Conservation (phyloP, 2,888 invertebrate genomes). For the Drosophila quinaria region DNA sequence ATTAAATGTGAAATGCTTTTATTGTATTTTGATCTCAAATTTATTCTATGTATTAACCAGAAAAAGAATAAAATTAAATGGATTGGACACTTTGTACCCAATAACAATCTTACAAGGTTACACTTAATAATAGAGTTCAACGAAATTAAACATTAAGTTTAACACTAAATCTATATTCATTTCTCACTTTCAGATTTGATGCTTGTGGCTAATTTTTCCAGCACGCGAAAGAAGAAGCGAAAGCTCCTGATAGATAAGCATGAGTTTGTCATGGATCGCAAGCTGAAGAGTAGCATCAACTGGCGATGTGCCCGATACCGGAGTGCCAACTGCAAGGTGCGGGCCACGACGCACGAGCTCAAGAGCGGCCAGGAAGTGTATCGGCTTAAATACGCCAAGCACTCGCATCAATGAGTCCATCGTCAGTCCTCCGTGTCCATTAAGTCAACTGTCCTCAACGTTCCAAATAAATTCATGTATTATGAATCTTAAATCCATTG, state of each 20-base stretch:
- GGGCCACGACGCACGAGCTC: conserved; percentile 82
- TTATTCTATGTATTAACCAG: background rate
- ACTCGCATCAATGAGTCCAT: conserved; percentile 75
- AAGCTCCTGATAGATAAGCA: conserved; percentile 82
- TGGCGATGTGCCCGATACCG: conserved; percentile 85
- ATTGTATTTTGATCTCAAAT: conserved; percentile 26
- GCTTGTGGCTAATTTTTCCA: conserved; percentile 75
- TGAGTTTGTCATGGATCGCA: conserved; percentile 84
- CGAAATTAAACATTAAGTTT: background rate
- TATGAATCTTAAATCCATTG: background rate
- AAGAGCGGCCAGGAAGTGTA: conserved; percentile 81
- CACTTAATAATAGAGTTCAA: conserved; percentile 3
- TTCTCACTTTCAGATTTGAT: conserved; percentile 23
- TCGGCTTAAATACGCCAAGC: conserved; percentile 73
- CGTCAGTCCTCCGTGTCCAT: background rate
- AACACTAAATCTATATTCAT: conserved; percentile 7
- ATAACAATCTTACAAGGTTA: background rate
- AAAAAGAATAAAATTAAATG: conserved; percentile 12
- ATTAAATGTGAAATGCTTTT: conserved; percentile 7
- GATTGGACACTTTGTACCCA: background rate
- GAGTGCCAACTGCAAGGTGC: conserved; percentile 83
- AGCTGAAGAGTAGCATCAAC: conserved; percentile 83
- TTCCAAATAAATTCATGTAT: background rate
- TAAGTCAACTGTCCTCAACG: background rate
- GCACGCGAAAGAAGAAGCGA: conserved; percentile 83